Evolutionary conservation across 2,797 vertebrate genomes (phyloP).

Genomic region (Sebastes wilsoni): DNA sequence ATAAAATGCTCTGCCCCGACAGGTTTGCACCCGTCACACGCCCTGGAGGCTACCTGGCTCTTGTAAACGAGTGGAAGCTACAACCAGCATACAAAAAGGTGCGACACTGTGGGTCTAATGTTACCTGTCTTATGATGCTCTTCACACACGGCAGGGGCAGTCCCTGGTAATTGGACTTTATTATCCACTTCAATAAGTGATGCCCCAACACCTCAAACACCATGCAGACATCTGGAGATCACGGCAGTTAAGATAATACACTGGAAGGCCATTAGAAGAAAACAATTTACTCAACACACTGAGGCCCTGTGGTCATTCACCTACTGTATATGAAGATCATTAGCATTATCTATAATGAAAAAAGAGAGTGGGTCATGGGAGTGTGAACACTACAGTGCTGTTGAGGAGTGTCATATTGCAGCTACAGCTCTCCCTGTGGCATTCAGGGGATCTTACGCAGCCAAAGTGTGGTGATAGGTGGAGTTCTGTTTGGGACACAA

Average conservation of each 20-base stretch:
- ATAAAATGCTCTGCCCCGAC: constrained; percentile 2
- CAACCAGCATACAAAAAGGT: background rate
- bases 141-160: constrained; percentile 95
- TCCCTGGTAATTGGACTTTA: constrained; percentile 99
- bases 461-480: constrained; percentile 17
- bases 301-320: background rate
- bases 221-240: constrained; percentile 93
- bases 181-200: constrained; percentile 99
- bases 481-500: constrained; percentile 24
- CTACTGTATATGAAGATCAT: background rate
- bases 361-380: constrained; percentile 14
- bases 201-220: constrained; percentile 99
- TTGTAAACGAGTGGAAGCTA: background rate
- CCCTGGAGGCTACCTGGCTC: constrained; percentile 8
- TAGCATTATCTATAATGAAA: constrained; percentile 24
- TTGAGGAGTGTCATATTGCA: constrained; percentile 55
- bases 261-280: background rate
- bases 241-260: constrained; percentile 80
- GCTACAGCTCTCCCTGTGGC: constrained; percentile 24
- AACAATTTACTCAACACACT: background rate
- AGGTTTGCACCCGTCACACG: constrained; percentile 19
- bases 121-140: constrained; percentile 95
- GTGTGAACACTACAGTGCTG: constrained; percentile 22
- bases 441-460: constrained; percentile 38
- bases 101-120: background rate